Percentiles rank a stretch among this genome's conserved stretches.
phyloP scores from a whole-genome alignment of 2,888 invertebrate species.

The Hypomecis atomaria region DNA sequence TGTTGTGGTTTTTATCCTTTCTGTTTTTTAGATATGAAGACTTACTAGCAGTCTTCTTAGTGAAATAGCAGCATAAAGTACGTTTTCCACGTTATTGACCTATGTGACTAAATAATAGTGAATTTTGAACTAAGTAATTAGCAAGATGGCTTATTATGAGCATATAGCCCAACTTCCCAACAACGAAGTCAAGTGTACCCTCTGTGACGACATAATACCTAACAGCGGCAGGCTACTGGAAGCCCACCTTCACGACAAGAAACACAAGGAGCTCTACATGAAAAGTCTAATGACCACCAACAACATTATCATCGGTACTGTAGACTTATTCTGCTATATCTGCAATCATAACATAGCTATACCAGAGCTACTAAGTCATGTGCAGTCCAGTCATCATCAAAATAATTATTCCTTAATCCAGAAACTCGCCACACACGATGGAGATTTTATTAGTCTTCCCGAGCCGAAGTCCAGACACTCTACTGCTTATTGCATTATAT shows the following conservation, averaged over 20 bases:
- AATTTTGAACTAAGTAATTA: too few species aligned
- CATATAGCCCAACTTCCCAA: constrained; percentile 50
- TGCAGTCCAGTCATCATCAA: constrained; percentile 47
- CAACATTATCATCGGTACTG: constrained; percentile 42
- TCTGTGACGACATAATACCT: constrained; percentile 51
- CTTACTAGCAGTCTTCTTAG: too few species aligned
- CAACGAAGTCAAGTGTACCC: constrained; percentile 50
- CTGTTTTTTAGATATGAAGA: too few species aligned
- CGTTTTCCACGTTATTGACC: not conserved
- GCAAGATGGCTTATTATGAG: constrained; percentile 54
- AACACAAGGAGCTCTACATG: constrained; percentile 48
- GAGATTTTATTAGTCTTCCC: constrained; percentile 52
- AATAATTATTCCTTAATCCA: constrained; percentile 42
- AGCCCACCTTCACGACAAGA: constrained; percentile 47
- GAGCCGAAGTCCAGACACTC: constrained; percentile 29
- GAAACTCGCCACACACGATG: constrained; percentile 50
- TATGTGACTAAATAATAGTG: too few species aligned
- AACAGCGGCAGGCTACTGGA: constrained; percentile 47
- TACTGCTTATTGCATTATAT: constrained; percentile 50
- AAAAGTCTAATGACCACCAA: constrained; percentile 52
- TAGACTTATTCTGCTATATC: constrained; percentile 45
- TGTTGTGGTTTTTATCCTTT: too few species aligned
- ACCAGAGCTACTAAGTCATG: constrained; percentile 43
- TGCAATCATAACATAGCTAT: constrained; percentile 45
- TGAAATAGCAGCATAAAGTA: not conserved